A percentile compares a stretch with the other conserved stretches of the same genome.
Evolutionary conservation across 2,888 invertebrate genomes (phyloP).

Genomic region (Synanthedon myopaeformis): DNA sequence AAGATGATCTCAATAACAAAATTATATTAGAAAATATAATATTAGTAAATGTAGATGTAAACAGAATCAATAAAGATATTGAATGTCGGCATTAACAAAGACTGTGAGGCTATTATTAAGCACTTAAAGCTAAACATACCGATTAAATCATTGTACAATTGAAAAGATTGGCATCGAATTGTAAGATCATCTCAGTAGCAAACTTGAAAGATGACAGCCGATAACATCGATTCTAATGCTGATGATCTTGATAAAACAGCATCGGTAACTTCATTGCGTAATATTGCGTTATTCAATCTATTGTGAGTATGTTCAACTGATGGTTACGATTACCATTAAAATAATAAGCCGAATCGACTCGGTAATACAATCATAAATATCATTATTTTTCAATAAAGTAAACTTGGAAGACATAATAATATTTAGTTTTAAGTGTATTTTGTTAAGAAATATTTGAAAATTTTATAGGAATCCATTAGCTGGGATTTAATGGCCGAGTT

Average conservation of each 20-base stretch:
- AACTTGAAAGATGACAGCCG: slow-evolving; percentile 23
- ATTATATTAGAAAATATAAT: too few species aligned
- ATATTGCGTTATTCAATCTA: slow-evolving; percentile 25
- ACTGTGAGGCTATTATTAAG: too few species aligned
- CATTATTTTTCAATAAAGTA: too few species aligned
- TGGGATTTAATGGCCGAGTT: background rate
- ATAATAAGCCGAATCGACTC: background rate
- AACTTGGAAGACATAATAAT: too few species aligned
- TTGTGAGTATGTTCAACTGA: slow-evolving; percentile 22
- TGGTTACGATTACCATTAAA: slow-evolving; percentile 16
- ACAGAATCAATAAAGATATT: too few species aligned
- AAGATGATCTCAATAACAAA: too few species aligned
- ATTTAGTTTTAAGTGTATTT: too few species aligned
- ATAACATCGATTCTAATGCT: slow-evolving; percentile 26
- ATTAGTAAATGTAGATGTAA: too few species aligned
- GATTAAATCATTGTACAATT: slow-evolving; percentile 17
- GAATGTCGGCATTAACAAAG: too few species aligned
- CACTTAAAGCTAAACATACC: slow-evolving; percentile 1
- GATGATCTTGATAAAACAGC: slow-evolving; percentile 23
- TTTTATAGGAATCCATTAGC: too few species aligned
- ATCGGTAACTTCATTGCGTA: slow-evolving; percentile 31
- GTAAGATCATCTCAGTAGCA: slow-evolving; percentile 24
- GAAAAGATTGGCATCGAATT: slow-evolving; percentile 18
- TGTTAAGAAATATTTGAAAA: too few species aligned
- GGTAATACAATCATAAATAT: too few species aligned